Evolutionary conservation across 2,888 invertebrate genomes (phyloP), one percentile per base, ranked within the genome.

Genomic region (Ferdinandea cuprea): DNA sequence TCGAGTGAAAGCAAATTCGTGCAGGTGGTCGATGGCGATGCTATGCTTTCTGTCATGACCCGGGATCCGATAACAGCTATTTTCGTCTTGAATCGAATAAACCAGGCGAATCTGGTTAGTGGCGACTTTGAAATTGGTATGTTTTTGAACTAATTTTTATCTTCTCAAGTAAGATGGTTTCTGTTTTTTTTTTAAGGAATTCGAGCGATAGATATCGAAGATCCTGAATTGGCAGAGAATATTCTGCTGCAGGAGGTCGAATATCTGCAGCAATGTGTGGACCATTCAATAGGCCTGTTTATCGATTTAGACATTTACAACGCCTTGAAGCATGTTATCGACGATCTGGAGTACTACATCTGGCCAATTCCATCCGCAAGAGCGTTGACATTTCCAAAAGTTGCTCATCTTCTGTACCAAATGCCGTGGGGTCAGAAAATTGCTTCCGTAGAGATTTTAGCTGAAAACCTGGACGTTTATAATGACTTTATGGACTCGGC

Each of bases 361-460:
- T 91, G 91, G 91, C 88, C 90, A 7, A 88, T 91, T 78, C 89
- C 90, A 1, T 86, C 89, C 0, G 85, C 88, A 0, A 88, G 88
- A 0, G 56, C 69, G 0, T 85, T 89, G 17, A 73, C 91, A 1
- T 90, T 90, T 54, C 89, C 90, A 1, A 90, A 89, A 46, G 89
- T 89, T 6, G 89, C 90, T 0, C 91, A 91, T 52, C 85, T 91
- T 15, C 79, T 91, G 21, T 89, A 90, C 65, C 90, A 91, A 83
- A 89, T 91, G 90, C 91, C 91, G 0, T 90, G 90, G 91, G 89
- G 89, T 21, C 89, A 89, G 46, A 87, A 88, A 48, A 89, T 89
- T 32, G 89, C 90, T n/a, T 90, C 91, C 0, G 90, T 91, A 1
- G 91, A 91, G 80, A 90, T 91, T 37, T 68, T 89, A 3, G 88